Percentiles rank a stretch among this genome's conserved stretches.
These are phyloP conservation scores for Vidua macroura DNA, from an alignment of 2,113 vertebrate species.

Conservation along the genomic window DNA sequence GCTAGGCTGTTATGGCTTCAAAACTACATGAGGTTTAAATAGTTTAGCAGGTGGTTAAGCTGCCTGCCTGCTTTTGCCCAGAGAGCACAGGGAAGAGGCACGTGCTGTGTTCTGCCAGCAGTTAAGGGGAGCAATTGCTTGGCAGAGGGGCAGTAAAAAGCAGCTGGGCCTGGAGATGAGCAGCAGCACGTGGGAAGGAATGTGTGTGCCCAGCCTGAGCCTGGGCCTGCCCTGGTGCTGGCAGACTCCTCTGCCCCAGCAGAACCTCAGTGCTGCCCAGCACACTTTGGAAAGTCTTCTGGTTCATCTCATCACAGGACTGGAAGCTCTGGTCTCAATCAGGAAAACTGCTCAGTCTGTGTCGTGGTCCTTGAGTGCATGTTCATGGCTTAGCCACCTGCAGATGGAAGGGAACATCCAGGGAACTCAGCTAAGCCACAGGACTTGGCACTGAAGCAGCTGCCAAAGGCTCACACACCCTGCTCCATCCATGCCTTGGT, in stretches of 20 bases:
- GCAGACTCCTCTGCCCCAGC: not conserved
- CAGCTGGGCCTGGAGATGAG: constrained; percentile 15
- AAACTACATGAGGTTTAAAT: not conserved
- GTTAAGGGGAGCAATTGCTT: not conserved
- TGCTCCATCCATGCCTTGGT: not conserved
- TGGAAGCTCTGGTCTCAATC: not conserved
- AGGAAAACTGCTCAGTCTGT: not conserved
- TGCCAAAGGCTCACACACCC: not conserved
- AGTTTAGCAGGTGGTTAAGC: constrained; percentile 9
- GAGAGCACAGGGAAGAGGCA: not conserved
- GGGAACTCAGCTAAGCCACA: not conserved
- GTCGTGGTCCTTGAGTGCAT: not conserved
- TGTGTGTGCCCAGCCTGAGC: not conserved
- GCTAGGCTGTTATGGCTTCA: not conserved
- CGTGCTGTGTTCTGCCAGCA: not conserved
- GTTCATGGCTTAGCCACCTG: not conserved
- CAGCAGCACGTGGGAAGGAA: not conserved
- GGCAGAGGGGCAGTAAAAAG: constrained; percentile 13
- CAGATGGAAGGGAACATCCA: not conserved
- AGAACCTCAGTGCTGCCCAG: not conserved
- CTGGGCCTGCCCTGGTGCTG: not conserved
- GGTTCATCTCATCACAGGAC: not conserved
- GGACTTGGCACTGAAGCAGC: not conserved
- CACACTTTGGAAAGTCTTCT: not conserved
- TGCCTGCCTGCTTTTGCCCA: not conserved